These are phyloP conservation scores for Anser brachyrhynchus DNA, from an alignment of 2,113 vertebrate genomes.

Conservation along the genomic window DNA sequence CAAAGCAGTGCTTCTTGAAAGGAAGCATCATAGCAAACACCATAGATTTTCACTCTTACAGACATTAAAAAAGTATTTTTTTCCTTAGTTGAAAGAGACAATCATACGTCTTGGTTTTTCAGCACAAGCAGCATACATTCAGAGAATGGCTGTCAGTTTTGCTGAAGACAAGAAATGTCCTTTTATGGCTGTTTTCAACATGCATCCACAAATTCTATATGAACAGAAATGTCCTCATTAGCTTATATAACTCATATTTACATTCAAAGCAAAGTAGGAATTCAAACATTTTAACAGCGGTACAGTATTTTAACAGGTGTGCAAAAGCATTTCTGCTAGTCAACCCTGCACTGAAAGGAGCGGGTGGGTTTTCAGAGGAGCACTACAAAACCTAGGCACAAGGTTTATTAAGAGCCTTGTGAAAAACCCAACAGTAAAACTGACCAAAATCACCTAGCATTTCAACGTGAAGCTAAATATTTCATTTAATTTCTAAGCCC, in stretches of 20 bases:
- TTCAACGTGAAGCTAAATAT: background rate
- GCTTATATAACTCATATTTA: background rate
- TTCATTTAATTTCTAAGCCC: background rate
- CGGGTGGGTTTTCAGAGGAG: fast-evolving
- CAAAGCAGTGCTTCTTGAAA: constrained; percentile 9
- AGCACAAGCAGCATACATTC: background rate
- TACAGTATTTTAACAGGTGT: no score
- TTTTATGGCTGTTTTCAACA: constrained; percentile 6
- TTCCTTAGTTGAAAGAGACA: background rate
- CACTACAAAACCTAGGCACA: background rate
- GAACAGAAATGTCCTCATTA: background rate
- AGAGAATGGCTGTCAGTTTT: background rate
- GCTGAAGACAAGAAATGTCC: background rate
- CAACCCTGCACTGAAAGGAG: background rate
- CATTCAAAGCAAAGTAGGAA: background rate
- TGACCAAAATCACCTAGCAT: fast-evolving
- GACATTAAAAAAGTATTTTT: background rate
- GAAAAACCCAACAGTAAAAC: background rate
- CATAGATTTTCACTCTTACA: background rate
- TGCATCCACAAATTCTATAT: background rate
- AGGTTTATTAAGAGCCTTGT: background rate
- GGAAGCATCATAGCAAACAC: constrained; percentile 12
- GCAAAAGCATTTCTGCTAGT: fast-evolving
- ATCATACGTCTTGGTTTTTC: background rate
- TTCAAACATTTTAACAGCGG: background rate